A percentile compares a stretch with the other conserved stretches of the same genome.
These are phyloP conservation scores for Ornithoptera priamus DNA, from an alignment of 2,888 invertebrate species.

Conservation along the genomic window DNA sequence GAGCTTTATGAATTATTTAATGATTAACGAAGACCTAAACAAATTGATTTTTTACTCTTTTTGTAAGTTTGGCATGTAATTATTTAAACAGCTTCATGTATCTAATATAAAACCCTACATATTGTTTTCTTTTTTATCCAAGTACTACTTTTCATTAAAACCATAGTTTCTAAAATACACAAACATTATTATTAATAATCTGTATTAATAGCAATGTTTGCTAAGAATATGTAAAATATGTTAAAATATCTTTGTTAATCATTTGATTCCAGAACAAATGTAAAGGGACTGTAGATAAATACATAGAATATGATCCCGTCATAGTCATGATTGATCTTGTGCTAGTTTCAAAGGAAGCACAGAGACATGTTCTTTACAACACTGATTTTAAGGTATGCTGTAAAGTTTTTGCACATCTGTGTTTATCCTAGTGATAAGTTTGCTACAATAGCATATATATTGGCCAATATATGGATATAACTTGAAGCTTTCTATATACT, in stretches of 20 bases:
- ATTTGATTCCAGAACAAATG: constrained; percentile 84
- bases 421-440: background rate
- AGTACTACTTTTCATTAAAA: background rate
- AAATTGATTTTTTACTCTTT: too few relatives aligned
- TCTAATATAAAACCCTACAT: background rate
- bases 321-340: constrained; percentile 92
- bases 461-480: too few relatives aligned
- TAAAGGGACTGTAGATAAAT: constrained; percentile 89
- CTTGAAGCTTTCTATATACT: too few relatives aligned
- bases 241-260: background rate
- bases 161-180: background rate
- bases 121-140: background rate
- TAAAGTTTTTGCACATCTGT: constrained; percentile 8
- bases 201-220: background rate
- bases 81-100: background rate
- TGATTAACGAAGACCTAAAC: too few relatives aligned
- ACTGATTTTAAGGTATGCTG: constrained; percentile 84
- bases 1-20: too few relatives aligned
- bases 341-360: constrained; percentile 89
- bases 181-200: background rate
- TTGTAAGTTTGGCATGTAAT: too few relatives aligned
- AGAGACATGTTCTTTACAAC: constrained; percentile 92
- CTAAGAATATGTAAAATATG: background rate
- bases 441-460: too few relatives aligned
- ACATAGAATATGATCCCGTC: constrained; percentile 94